A percentile compares a stretch with the other conserved stretches of the same genome.
Conservation (phyloP, 2,888 invertebrate species). For the Watsonalla binaria region DNA sequence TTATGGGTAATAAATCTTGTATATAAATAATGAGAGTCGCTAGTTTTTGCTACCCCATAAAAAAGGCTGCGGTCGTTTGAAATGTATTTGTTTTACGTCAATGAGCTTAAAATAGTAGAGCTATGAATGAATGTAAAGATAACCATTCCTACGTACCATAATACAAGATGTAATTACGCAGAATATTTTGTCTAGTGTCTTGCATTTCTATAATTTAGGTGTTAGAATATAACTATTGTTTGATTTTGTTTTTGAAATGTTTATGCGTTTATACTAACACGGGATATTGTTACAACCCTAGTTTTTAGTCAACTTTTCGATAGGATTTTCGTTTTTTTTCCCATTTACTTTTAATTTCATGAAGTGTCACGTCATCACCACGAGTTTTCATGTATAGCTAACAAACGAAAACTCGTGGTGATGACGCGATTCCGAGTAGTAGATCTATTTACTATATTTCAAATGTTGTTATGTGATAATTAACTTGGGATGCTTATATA, state of each 20-base stretch:
- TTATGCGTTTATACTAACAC: neutral
- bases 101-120: slow-evolving; percentile 7
- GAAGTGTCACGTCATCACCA: too few species aligned
- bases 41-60: neutral
- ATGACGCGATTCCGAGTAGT: too few species aligned
- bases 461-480: too few species aligned
- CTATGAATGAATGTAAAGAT: slow-evolving; percentile 10
- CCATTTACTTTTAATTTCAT: too few species aligned
- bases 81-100: slow-evolving; percentile 1
- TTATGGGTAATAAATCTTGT: slow-evolving; percentile 13
- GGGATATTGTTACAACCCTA: neutral
- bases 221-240: neutral
- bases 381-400: too few species aligned
- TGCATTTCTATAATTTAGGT: too few species aligned
- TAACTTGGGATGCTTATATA: too few species aligned
- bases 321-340: too few species aligned
- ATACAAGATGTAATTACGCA: slow-evolving; percentile 1
- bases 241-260: neutral
- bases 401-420: too few species aligned
- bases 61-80: neutral
- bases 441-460: too few species aligned
- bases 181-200: too few species aligned
- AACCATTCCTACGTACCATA: slow-evolving; percentile 3
- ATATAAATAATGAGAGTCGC: slow-evolving; percentile 1
- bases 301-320: neutral